Conservation (phyloP, 1,140 invertebrate species). For the Bombus vancouverensis region DNA sequence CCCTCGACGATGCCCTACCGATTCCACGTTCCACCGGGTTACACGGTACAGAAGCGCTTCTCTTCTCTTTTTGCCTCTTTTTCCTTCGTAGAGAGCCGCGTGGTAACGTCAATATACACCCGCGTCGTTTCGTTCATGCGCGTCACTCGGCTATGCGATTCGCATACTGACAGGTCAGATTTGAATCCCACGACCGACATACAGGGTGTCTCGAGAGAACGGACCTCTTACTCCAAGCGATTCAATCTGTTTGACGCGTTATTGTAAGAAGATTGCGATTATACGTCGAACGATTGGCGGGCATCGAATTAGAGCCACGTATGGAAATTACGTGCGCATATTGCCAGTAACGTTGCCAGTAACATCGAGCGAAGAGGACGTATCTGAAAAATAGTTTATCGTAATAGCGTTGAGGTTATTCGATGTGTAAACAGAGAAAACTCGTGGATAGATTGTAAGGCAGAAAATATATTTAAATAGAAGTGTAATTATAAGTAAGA, state of each 20-base stretch:
- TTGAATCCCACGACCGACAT: neutral
- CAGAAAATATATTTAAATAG: no score
- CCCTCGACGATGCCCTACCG: slow-evolving; percentile 3
- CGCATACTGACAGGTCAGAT: slow-evolving; percentile 14
- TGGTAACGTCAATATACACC: slow-evolving; percentile 14
- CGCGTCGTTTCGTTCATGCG: slow-evolving; percentile 24
- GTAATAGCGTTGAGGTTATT: no score
- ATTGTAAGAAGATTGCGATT: neutral
- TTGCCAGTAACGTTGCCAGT: no score
- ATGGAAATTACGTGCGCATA: no score
- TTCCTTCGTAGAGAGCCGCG: neutral
- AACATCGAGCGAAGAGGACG: no score
- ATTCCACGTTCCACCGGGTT: slow-evolving; percentile 3
- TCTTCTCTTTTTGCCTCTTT: neutral
- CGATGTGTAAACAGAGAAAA: no score
- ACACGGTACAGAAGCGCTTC: neutral
- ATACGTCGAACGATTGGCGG: neutral
- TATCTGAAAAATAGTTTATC: no score
- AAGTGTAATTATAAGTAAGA: no score
- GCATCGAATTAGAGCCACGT: no score
- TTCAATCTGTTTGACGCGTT: neutral
- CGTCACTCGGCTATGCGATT: slow-evolving; percentile 2
- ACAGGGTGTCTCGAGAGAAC: neutral
- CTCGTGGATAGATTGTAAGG: no score
- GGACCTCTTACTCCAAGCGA: neutral